Evolutionary conservation across 64 coral and sea anemone genomes (phyloP), one percentile per base, ranked within the genome.

Genomic region (Orbicella faveolata): DNA sequence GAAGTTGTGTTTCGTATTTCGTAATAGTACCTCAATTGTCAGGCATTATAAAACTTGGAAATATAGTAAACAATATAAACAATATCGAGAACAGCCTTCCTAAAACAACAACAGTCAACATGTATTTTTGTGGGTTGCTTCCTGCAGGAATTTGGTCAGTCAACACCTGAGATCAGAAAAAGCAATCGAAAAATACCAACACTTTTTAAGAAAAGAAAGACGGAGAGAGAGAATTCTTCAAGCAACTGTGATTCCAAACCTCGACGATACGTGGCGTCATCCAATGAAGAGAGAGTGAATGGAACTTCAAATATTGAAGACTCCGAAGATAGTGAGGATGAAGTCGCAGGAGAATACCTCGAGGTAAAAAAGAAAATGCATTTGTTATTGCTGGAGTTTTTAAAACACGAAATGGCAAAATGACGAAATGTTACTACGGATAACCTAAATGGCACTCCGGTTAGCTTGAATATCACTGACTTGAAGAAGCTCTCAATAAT

Each of bases 71-170:
- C 44, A 6, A 48, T 48, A 48, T 48, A 6, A 48, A 48, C 44
- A 48, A 48, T 48, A 6, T 59, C 12, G 9, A 59, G 11, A 59
- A 15, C 55, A 48, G 44, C 7, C 7, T 48, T 59, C 55, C 15
- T 59, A 16, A 2, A 59, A 59, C 55, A 14, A 59, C 55, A 59
- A 59, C 55, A 16, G 55, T 59, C 26, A 51, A 55, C 34, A 34
- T 52, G 6, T 89, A 77, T 53, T 70, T 23, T 8, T 66, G 4
- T 8, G 44, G 10, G 30, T 80, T n/a, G 77, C 77, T 77, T 76
- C 61, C 78, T 88, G 12, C 30, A 96, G 94, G 90, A 96, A 73
- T 96, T 89, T 52, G 92, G 92, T 17, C 94, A 96, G 53, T 84
- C 74, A 20, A 92, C 94, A 2, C 94, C 94, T 20, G 90, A 96